A percentile compares a stretch with the other conserved stretches of the same genome.
Conservation (phyloP, 2,888 invertebrate species). For the Aradus depressus region DNA sequence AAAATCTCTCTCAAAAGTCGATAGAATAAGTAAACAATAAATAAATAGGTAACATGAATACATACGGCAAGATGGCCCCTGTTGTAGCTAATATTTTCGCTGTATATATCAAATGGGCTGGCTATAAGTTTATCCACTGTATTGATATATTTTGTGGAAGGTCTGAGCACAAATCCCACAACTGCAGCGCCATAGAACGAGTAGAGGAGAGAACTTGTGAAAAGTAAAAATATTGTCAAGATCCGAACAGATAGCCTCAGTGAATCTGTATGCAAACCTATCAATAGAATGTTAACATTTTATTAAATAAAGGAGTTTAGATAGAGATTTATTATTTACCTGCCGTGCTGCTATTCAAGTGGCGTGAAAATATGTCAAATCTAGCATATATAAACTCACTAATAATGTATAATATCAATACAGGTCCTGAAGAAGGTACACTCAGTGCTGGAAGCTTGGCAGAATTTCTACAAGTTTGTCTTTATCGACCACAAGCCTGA, state of each 20-base stretch:
- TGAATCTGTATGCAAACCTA: slow-evolving; percentile 21
- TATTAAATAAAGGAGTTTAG: too few species aligned
- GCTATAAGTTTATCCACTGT: slow-evolving; percentile 25
- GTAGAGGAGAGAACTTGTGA: slow-evolving; percentile 25
- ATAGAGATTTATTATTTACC: too few species aligned
- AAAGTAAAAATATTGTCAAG: slow-evolving; percentile 18
- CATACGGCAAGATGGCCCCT: slow-evolving; percentile 24
- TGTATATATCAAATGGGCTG: slow-evolving; percentile 23
- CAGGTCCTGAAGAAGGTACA: too few species aligned
- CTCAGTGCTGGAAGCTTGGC: too few species aligned
- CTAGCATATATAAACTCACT: too few species aligned
- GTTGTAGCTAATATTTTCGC: slow-evolving; percentile 26
- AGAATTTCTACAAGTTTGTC: too few species aligned
- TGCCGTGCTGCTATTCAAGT: too few species aligned
- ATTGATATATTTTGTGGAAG: slow-evolving; percentile 26
- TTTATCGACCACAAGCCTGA: too few species aligned
- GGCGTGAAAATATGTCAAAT: too few species aligned
- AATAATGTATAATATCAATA: too few species aligned
- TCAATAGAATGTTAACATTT: background rate
- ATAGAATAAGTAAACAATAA: background rate
- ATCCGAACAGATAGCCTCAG: slow-evolving; percentile 19
- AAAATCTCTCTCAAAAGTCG: background rate
- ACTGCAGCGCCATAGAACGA: slow-evolving; percentile 28
- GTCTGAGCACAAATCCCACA: slow-evolving; percentile 26
- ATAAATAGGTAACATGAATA: background rate